phyloP scores from a whole-genome alignment of 2,113 vertebrate species.

The Riparia riparia region DNA sequence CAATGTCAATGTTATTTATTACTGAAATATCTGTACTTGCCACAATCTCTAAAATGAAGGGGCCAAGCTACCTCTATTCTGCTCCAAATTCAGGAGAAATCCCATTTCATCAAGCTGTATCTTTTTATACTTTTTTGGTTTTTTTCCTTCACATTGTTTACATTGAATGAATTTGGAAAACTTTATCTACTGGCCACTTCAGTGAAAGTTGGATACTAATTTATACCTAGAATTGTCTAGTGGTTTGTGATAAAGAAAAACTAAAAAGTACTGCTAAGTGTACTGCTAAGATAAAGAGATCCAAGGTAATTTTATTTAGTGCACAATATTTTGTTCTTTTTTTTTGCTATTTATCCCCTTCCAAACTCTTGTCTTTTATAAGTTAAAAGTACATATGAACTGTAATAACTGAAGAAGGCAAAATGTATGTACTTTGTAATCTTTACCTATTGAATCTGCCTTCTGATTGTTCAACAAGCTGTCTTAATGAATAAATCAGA shows the following conservation, averaged over 20 bases:
- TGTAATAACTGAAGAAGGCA: not conserved
- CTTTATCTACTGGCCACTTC: not conserved
- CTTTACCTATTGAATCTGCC: not conserved
- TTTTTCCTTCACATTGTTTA: not conserved
- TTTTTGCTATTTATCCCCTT: not conserved
- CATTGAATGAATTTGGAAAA: not conserved
- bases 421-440: not conserved
- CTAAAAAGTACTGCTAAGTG: not conserved
- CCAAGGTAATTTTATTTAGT: not conserved
- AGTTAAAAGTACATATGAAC: not conserved
- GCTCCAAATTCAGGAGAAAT: not conserved
- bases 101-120: not conserved
- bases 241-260: not conserved
- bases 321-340: not conserved
- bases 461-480: not conserved
- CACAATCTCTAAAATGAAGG: not conserved
- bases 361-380: not conserved
- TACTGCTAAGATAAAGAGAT: not conserved
- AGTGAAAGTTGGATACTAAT: not conserved
- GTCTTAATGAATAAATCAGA: not conserved
- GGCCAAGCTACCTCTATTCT: not conserved
- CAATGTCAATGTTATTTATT: not conserved
- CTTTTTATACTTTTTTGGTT: accelerated
- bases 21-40: not conserved
- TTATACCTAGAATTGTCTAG: not conserved